Percentiles rank a stretch among this genome's conserved stretches.
Conservation (phyloP, 2,888 invertebrate species). For the Argyresthia albistria region DNA sequence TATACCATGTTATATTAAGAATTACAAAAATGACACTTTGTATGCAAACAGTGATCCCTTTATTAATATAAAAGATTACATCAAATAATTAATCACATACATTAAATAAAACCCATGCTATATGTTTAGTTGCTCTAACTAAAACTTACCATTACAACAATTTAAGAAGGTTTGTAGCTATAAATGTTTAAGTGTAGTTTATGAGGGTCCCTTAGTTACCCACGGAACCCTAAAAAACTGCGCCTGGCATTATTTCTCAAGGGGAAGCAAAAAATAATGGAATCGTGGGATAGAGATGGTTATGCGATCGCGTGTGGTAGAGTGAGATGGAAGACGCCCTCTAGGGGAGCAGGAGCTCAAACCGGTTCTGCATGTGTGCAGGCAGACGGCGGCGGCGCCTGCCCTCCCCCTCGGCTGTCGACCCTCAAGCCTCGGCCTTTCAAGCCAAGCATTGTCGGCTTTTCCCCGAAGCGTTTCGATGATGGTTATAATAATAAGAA, state of each 20-base stretch:
- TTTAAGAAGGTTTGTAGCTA: no score
- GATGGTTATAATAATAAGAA: conserved; percentile 32
- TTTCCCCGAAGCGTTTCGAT: conserved; percentile 57
- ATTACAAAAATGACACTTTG: no score
- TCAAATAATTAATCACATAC: no score
- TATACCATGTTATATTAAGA: no score
- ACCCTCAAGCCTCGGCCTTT: conserved; percentile 59
- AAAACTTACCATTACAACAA: no score
- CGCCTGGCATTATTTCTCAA: conserved; percentile 61
- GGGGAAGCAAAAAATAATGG: conserved; percentile 67
- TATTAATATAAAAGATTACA: no score
- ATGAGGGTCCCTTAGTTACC: conserved; percentile 27
- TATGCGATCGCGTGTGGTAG: conserved; percentile 54
- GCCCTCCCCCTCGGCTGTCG: conserved; percentile 58
- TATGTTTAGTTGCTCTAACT: no score
- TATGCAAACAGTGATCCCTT: no score
- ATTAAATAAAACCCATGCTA: no score
- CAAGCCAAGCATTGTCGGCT: conserved; percentile 58
- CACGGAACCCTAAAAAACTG: conserved; percentile 50
- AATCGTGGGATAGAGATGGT: conserved; percentile 56
- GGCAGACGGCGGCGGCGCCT: conserved; percentile 51
- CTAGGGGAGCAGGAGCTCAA: conserved; percentile 61
- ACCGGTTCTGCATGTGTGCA: conserved; percentile 70
- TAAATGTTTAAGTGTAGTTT: background rate
- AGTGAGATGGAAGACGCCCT: conserved; percentile 47